Evolutionary conservation across 2,888 invertebrate genomes (phyloP).

Genomic region (Lycocerus yunnanus): DNA sequence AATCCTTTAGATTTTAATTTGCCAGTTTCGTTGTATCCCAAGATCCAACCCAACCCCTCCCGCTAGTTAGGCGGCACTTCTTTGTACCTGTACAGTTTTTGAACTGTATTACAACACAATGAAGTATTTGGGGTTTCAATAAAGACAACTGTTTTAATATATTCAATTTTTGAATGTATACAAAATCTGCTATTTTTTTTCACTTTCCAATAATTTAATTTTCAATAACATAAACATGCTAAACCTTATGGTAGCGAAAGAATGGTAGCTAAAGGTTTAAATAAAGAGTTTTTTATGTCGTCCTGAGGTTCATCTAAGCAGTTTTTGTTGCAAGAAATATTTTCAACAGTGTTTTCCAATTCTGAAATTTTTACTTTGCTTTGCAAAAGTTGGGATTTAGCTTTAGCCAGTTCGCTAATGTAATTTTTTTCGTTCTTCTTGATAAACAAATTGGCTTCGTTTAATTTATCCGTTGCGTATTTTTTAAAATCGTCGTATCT

Average conservation of each 20-base stretch:
- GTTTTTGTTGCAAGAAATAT: neutral
- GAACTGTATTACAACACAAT: too few relatives aligned
- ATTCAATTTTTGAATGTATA: neutral
- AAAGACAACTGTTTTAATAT: neutral
- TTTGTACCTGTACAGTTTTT: too few relatives aligned
- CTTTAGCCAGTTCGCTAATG: slow-evolving; percentile 42
- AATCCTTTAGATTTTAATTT: too few relatives aligned
- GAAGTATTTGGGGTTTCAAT: too few relatives aligned
- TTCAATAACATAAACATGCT: neutral
- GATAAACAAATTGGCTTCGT: slow-evolving; percentile 42
- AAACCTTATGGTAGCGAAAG: neutral
- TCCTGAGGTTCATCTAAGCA: neutral
- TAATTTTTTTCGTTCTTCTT: slow-evolving; percentile 40
- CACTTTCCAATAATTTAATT: neutral
- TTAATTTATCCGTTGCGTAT: slow-evolving; percentile 41
- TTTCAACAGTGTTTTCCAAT: slow-evolving; percentile 37
- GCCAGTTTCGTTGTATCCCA: too few relatives aligned
- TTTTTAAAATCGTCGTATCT: slow-evolving; percentile 41
- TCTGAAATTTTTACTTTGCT: slow-evolving; percentile 43
- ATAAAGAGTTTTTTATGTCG: neutral
- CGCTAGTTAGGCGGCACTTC: too few relatives aligned
- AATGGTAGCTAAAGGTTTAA: neutral
- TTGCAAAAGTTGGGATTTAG: slow-evolving; percentile 43
- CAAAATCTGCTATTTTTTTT: neutral
- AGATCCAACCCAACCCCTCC: too few relatives aligned